Conservation (phyloP, 2,888 invertebrate species). For the Heliconius aoede region DNA sequence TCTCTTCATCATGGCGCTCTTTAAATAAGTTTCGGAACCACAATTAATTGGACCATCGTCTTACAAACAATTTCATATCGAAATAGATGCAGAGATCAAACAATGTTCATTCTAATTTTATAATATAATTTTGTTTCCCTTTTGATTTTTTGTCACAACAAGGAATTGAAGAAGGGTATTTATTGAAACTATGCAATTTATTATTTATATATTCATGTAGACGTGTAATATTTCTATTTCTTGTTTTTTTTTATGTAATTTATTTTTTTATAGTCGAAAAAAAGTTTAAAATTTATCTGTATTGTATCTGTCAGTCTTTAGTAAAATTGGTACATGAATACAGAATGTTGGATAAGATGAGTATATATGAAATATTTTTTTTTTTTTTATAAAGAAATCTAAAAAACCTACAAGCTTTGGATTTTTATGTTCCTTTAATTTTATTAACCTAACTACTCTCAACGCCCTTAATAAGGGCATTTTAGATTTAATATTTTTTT, state of each 20-base stretch:
- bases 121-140: background rate
- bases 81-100: slow-evolving; percentile 77
- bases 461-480: too few relatives aligned
- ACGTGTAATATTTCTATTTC: too few relatives aligned
- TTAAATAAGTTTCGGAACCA: background rate
- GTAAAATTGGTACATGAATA: background rate
- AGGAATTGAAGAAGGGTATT: background rate
- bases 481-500: background rate
- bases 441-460: background rate
- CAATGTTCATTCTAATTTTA: background rate
- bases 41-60: slow-evolving; percentile 55
- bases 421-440: background rate
- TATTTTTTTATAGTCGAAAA: background rate
- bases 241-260: background rate
- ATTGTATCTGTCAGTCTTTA: slow-evolving; percentile 9
- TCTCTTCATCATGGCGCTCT: background rate
- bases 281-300: background rate
- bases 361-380: background rate
- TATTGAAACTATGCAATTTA: too few relatives aligned
- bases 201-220: too few relatives aligned
- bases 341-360: background rate
- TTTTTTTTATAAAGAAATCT: too few relatives aligned
- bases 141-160: background rate
- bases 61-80: slow-evolving; percentile 75
- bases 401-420: background rate